Base-by-base conservation (phyloP, 2,888 invertebrate species). In the Drepana falcataria region DNA sequence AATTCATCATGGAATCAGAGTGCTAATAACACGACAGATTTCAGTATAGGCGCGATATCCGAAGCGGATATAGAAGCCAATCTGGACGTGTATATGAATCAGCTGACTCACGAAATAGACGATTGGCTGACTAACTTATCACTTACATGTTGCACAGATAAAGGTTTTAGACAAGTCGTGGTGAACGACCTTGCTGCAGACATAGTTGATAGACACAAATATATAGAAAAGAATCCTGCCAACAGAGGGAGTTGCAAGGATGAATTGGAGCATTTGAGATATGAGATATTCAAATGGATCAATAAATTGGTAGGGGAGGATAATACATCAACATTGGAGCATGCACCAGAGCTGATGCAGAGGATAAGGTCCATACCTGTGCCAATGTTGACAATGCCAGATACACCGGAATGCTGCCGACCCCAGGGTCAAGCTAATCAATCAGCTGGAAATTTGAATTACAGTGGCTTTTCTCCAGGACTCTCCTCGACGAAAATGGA, bases 151-250 rank as follows among this genome's bases (percentile, higher is more conserved):
- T 55, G 59, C 4, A 41, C 69, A 40, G 69, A 77, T 47, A 54
- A 60, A 47, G 66, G 59, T 1, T 67, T 73, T n/a, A 71, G 67
- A 57, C 62, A 75, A 60, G 66, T 67, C 9, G 68, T 78, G 0
- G 66, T 81, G 1, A 69, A 76, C 47, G 78, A 85, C 55, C 63
- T 89, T 55, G 83, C 85, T 34, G 67, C 60, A 35, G 87, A 88
- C 55, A 84, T 88, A 48, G 59, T 85, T 2, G 82, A 88, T 53
- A 75, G 87, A 59, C 67, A 73, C 5, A 84, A 79, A 60, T 87
- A 85, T 67, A 56, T 83, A 59, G 69, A 63, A 48, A 48, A 58
- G 35, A 58, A 66, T 34, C 61, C 59, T 9, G 55, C 55, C 2
- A 61, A 57, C 34, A 56, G 35, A 6, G 51, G 56, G 2, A 54